These are phyloP conservation scores for Himalopsyche tibetana DNA, from an alignment of 2,888 invertebrate genomes.

Conservation along the genomic window DNA sequence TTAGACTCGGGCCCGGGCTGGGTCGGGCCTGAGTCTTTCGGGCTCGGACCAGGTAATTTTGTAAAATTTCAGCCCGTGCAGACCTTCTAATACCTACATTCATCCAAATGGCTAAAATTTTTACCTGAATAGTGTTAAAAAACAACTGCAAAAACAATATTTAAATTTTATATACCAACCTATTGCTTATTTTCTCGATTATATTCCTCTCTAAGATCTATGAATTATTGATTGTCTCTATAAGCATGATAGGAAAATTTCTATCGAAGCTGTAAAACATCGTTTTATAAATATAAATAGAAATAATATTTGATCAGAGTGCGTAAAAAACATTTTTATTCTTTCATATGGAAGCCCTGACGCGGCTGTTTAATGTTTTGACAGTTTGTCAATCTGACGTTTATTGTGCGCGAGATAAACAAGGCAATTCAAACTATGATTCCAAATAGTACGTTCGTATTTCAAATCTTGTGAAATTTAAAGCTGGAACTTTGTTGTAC, in stretches of 20 bases:
- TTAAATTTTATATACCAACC: too few species aligned
- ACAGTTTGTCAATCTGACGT: constrained; percentile 12
- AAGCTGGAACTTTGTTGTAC: neutral
- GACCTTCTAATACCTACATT: too few species aligned
- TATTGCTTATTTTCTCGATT: too few species aligned
- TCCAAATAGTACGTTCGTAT: neutral
- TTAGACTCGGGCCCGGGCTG: too few species aligned
- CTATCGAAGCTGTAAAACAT: neutral
- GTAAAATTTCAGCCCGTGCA: too few species aligned
- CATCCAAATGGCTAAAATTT: too few species aligned
- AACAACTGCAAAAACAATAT: too few species aligned
- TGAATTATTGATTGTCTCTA: too few species aligned
- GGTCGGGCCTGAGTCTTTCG: too few species aligned
- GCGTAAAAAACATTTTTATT: neutral
- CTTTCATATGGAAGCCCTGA: neutral
- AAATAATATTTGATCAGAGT: neutral
- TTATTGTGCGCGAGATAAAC: neutral
- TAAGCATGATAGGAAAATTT: neutral
- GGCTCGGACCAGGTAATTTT: too few species aligned
- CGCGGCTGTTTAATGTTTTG: neutral
- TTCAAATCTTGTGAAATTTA: neutral
- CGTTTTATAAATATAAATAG: neutral
- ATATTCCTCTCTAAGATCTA: too few species aligned
- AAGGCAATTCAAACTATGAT: neutral
- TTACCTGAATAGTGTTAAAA: too few species aligned